phyloP scores from a whole-genome alignment of 2,888 invertebrate genomes.

The Serrognathus titanus region DNA sequence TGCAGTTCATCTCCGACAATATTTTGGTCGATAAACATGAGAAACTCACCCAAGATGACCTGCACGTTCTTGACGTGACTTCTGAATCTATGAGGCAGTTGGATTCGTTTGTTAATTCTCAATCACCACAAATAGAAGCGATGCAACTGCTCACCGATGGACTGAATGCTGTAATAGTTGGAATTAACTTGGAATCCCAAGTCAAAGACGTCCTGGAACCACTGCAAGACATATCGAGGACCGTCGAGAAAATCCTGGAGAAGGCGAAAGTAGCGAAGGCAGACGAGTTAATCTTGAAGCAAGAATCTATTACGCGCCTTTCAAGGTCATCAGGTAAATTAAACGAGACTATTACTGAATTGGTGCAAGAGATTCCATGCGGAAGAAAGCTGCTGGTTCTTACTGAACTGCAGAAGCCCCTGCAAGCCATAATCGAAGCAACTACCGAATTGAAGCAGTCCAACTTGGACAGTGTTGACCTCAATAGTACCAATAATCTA shows the following conservation, averaged over 20 bases:
- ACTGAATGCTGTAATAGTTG: slow-evolving; percentile 31
- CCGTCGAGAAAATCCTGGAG: slow-evolving; percentile 35
- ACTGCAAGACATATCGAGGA: slow-evolving; percentile 41
- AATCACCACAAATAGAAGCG: slow-evolving; percentile 9
- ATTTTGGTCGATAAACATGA: slow-evolving; percentile 40
- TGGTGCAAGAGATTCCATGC: slow-evolving; percentile 21
- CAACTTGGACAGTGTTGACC: slow-evolving; percentile 27
- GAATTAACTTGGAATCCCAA: slow-evolving; percentile 45
- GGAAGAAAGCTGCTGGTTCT: slow-evolving; percentile 29
- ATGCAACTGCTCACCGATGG: slow-evolving; percentile 20
- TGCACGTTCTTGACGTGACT: slow-evolving; percentile 37
- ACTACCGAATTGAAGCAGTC: slow-evolving; percentile 22
- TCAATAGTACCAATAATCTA: slow-evolving; percentile 31
- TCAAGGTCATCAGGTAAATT: slow-evolving; percentile 26
- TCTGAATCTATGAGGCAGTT: slow-evolving; percentile 37
- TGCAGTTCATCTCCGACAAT: slow-evolving; percentile 41
- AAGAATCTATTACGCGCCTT: slow-evolving; percentile 16
- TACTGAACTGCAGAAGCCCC: slow-evolving; percentile 37
- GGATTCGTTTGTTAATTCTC: slow-evolving; percentile 29
- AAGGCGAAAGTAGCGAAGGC: slow-evolving; percentile 23
- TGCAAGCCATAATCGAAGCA: slow-evolving; percentile 31
- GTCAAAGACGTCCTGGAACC: slow-evolving; percentile 47
- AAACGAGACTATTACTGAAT: slow-evolving; percentile 24
- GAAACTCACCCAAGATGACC: slow-evolving; percentile 38
- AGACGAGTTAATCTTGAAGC: slow-evolving; percentile 8